Base-by-base conservation (phyloP, 2,797 vertebrate species). In the Enteromius mattozi region DNA sequence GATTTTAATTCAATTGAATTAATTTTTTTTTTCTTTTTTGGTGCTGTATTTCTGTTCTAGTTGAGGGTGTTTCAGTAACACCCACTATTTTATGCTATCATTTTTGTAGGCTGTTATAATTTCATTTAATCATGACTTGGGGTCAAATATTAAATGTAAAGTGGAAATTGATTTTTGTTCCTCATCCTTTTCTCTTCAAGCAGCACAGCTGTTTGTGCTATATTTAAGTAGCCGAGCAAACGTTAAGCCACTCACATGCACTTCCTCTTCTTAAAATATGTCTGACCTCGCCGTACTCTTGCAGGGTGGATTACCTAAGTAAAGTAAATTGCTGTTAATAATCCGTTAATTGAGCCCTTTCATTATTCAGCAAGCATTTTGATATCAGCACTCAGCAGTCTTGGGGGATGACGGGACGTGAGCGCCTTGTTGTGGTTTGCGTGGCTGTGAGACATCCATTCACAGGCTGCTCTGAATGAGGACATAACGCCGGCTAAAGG, bases 401-500 rank as follows among this genome's bases (percentile, higher is more conserved):
- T 81, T 65, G 47, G 80, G 84, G 71, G 86, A 80, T 56, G 68
- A 54, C 19, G 42, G 61, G 78, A 79, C 35, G 30, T 17, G 69
- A 77, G 78, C 37, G 35, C 72, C 68, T 74, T 75, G 81, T 82
- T 85, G 82, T 80, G 72, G 84, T 78, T 75, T 86, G 70, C 33
- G 6, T 10, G 49, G 61, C 27, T 10, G 24, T 6, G 40, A 40
- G 69, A 63, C 72, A 3, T 77, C 33, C 80, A 85, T 87, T 86
- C 54, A 74, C 51, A n/a, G 66, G 86, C 80, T 71, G 80, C 61
- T 83, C 63, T 75, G 47, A 56, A 56, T 83, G 76, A 72, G 61
- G 70, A 56, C 87, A 89, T 87, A 90, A 88, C 90, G 88, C 85
- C 75, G 88, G 88, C 80, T 49, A 91, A 91, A 91, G 90, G 91